Base-by-base conservation (phyloP, 2,797 vertebrate species). In the Acropternis orthonyx region DNA sequence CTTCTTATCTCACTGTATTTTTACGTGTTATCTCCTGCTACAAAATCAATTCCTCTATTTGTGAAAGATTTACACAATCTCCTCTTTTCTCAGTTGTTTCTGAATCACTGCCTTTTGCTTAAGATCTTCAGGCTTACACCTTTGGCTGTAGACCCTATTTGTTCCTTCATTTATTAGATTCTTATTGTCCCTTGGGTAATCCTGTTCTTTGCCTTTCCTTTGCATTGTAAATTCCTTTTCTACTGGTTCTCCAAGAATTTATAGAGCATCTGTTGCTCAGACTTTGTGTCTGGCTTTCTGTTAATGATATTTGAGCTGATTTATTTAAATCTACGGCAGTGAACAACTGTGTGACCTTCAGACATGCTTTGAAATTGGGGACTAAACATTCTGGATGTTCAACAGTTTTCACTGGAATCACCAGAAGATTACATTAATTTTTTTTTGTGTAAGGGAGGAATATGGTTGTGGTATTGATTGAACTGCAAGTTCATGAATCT, bases 171-270 rank as follows among this genome's bases (percentile, higher is more conserved):
- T 88, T 86, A 74, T 85, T 88, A 77, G 75, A 55, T 89, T 82
- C 55, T 71, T 93, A 37, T 36, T 8, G 3, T 73, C 19, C 55
- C 26, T 4, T 8, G 13, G 44, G 59, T 79, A 76, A 92, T 85
- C 16, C 56, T 67, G 74, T 77, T 88, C 36, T 91, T 91, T 74
- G 73, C 61, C 44, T 91, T 88, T 91, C 44, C 49, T 85, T 89
- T 94, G 52, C 55, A 52, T 67, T 76, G 41, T 87, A 87, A 87
- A 89, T 78, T 90, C 67, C 44, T 81, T 90, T 76, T 86, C 55
- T 90, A 85, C 69, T 69, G 48, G 77, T 67, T 93, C 52, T 88
- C 32, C n/a, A 46, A 19, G 63, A 82, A 85, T 94, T 94, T 87
- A 79, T 71, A 73, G 81, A 61, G 41, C 61, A 54, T 85, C 80